Percentiles rank a stretch among this genome's conserved stretches.
These are phyloP conservation scores for Brachyistius frenatus DNA, from an alignment of 2,113 vertebrate genomes.

Conservation along the genomic window DNA sequence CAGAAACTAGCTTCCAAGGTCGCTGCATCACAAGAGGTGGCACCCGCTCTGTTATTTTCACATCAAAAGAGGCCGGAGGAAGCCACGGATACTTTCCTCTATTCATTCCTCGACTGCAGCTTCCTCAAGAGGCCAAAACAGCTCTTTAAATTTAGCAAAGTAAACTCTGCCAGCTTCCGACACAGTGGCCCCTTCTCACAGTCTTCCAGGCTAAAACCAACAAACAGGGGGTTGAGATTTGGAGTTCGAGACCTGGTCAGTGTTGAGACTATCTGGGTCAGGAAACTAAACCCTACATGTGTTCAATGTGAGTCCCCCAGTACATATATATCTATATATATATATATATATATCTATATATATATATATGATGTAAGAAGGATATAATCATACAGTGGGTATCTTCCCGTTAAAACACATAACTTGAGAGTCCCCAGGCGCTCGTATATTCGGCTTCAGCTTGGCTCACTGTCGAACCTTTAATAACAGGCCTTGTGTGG, in stretches of 20 bases:
- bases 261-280: constrained; percentile 25
- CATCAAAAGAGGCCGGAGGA: constrained; percentile 21
- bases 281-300: constrained; percentile 25
- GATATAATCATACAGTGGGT: neutral
- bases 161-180: constrained; percentile 45
- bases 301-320: neutral
- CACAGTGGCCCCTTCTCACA: constrained; percentile 38
- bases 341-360: too few relatives aligned
- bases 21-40: constrained; percentile 14
- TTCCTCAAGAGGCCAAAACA: constrained; percentile 6
- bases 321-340: too few relatives aligned
- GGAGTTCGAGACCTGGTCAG: constrained; percentile 20
- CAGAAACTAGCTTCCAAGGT: neutral
- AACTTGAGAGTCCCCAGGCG: too few relatives aligned
- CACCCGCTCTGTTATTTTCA: constrained; percentile 39
- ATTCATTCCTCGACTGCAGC: constrained; percentile 1
- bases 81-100: neutral
- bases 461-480: too few relatives aligned
- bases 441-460: too few relatives aligned
- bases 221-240: constrained; percentile 26
- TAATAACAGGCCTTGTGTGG: too few relatives aligned
- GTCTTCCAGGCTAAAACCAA: constrained; percentile 34
- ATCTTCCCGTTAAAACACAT: too few relatives aligned
- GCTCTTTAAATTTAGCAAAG: constrained; percentile 30
- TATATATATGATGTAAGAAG: neutral